phyloP scores from a whole-genome alignment of 2,113 vertebrate species.

The Chauna torquata region DNA sequence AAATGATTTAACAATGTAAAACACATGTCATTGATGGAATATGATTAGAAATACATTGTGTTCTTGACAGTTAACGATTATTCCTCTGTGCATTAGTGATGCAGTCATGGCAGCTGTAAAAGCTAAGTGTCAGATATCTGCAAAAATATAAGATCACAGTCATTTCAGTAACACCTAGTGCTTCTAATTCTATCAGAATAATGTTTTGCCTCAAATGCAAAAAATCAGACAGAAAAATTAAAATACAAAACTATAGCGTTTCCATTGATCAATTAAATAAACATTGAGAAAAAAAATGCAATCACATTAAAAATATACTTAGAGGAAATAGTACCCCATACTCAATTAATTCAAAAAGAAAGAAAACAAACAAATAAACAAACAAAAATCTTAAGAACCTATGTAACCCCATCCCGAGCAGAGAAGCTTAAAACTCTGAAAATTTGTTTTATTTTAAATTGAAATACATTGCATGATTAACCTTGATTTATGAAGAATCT shows the following conservation, averaged over 20 bases:
- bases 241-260: not conserved
- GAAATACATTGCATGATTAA: constrained; percentile 12
- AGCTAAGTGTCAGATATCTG: constrained; percentile 16
- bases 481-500: constrained; percentile 32
- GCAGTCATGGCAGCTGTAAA: constrained; percentile 26
- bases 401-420: not conserved
- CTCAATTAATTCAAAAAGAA: not conserved
- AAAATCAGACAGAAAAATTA: constrained; percentile 13
- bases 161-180: not conserved
- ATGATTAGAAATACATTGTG: constrained; percentile 75
- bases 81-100: constrained; percentile 53
- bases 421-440: not conserved
- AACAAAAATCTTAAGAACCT: not conserved
- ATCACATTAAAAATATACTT: not conserved
- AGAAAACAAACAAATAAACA: not conserved
- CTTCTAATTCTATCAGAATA: not conserved
- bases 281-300: not conserved
- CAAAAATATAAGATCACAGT: constrained; percentile 29
- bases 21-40: constrained; percentile 73
- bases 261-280: not conserved
- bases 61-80: constrained; percentile 76
- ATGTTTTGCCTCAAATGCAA: constrained; percentile 16
- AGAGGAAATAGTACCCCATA: not conserved
- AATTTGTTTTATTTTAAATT: not conserved
- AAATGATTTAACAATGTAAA: constrained; percentile 76